Evolutionary conservation across 2,888 invertebrate species (phyloP).

Genomic region (Julus scandinavius): DNA sequence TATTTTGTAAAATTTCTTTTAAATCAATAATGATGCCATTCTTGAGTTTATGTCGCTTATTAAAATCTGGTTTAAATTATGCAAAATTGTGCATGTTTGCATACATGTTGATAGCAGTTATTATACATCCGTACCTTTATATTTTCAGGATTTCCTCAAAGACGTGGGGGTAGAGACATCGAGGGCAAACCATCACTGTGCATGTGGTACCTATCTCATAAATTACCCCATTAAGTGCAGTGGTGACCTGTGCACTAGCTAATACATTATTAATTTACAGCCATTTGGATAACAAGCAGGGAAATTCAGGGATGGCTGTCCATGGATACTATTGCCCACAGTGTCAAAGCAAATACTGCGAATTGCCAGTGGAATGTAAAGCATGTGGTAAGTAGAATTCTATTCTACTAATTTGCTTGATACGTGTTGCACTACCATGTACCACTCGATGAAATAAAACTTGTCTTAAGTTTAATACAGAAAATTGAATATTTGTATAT

Average conservation of each 20-base stretch:
- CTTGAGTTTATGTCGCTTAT: too few relatives aligned
- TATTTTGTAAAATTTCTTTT: too few relatives aligned
- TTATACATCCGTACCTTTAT: constrained; percentile 10
- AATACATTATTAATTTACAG: constrained; percentile 66
- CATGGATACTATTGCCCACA: constrained; percentile 73
- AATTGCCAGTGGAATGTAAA: constrained; percentile 95
- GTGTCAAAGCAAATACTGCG: constrained; percentile 97
- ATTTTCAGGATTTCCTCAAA: constrained; percentile 79
- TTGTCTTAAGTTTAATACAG: too few relatives aligned
- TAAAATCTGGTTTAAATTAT: too few relatives aligned
- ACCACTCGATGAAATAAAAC: too few relatives aligned
- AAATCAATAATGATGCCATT: too few relatives aligned
- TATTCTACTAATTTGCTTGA: not conserved
- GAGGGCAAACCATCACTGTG: constrained; percentile 81
- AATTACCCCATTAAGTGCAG: too few relatives aligned
- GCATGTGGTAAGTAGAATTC: constrained; percentile 75
- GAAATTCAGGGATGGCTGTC: constrained; percentile 62
- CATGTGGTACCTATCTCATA: constrained; percentile 78
- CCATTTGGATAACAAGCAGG: constrained; percentile 75
- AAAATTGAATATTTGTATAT: not conserved
- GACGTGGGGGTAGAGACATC: constrained; percentile 71
- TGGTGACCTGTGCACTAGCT: not conserved
- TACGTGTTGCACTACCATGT: too few relatives aligned
- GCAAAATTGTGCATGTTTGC: too few relatives aligned
- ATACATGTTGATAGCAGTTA: not conserved